phyloP scores from a whole-genome alignment of 2,113 vertebrate species.

The Cacatua alba region DNA sequence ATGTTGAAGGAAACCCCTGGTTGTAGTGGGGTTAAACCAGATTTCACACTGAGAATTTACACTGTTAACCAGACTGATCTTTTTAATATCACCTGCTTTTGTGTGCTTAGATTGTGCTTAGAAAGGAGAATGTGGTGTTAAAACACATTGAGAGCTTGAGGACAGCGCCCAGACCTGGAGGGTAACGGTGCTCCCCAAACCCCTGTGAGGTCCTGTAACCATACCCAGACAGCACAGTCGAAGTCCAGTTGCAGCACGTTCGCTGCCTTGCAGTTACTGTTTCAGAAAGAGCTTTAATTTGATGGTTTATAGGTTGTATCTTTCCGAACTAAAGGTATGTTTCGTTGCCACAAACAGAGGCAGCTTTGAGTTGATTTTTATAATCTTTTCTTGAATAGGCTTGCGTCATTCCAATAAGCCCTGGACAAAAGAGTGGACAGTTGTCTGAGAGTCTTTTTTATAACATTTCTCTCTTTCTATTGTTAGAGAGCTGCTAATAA shows the following conservation, averaged over 20 bases:
- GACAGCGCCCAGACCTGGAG: neutral
- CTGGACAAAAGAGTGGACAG: constrained; percentile 78
- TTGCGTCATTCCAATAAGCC: constrained; percentile 74
- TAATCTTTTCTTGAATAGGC: constrained; percentile 80
- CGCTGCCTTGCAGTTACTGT: neutral
- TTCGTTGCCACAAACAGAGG: constrained; percentile 71
- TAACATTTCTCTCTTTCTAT: constrained; percentile 75
- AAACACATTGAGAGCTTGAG: neutral
- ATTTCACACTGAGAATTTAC: neutral
- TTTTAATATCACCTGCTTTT: neutral
- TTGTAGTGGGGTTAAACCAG: neutral
- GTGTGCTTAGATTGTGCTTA: neutral
- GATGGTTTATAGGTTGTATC: constrained; percentile 69
- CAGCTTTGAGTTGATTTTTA: constrained; percentile 81
- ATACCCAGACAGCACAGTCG: neutral
- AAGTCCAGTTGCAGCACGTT: neutral
- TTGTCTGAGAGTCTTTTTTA: constrained; percentile 78
- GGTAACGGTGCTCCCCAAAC: neutral
- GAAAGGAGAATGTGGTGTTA: neutral
- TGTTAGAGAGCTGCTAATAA: constrained; percentile 77
- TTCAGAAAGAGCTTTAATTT: constrained; percentile 54
- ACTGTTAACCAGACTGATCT: accelerated
- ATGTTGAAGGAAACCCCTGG: accelerated
- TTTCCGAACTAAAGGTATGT: constrained; percentile 77
- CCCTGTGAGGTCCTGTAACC: accelerated